Base-by-base conservation (phyloP, 2,797 vertebrate species). In the Delichon dasypus region DNA sequence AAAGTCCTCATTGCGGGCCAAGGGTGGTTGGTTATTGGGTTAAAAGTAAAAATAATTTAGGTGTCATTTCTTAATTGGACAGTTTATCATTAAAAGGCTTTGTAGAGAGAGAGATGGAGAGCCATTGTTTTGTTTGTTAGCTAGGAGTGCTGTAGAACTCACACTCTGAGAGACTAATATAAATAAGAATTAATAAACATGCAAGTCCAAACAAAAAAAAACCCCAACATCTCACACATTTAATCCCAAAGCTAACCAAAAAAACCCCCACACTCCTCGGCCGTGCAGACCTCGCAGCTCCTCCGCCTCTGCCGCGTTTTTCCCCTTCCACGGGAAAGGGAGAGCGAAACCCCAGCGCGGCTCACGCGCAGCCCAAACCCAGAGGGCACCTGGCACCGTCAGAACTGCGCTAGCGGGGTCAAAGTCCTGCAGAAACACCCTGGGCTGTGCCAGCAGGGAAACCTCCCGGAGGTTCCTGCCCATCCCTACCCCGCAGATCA, bases 281-380 rank as follows among this genome's bases (percentile, higher is more conserved):
- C 38, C 3, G 6, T 22, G 61, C 61, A 42, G 47, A 14, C 11
- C 0, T 0, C 1, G 36, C 32, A 77, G 21, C 67, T 85, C 48
- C 82, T 45, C 50, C 66, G 16, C 4, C 50, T 20, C 11, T 4
- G 27, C 17, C 4, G 0, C 3, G 10, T 3, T 16, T 11, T 11
- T n/a, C 20, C 66, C 77, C 81, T 16, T 0, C 34, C 6, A 1
- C 0, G 8, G 23, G 14, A 83, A 85, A 93, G 36, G 42, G 79
- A 94, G 91, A 93, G 40, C 2, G 27, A 85, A 81, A 51, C 0
- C 5, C 10, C 34, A 27, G 1, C 77, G 3, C 3, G 16, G 2
- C 6, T 10, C 54, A 14, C 0, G 16, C 0, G 16, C n/a, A 64
- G 14, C 6, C 6, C 88, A 16, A 66, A 29, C 18, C 51, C 47